These are phyloP conservation scores for Epinephelus malabaricus DNA, from an alignment of 2,797 vertebrate species.

Conservation along the genomic window DNA sequence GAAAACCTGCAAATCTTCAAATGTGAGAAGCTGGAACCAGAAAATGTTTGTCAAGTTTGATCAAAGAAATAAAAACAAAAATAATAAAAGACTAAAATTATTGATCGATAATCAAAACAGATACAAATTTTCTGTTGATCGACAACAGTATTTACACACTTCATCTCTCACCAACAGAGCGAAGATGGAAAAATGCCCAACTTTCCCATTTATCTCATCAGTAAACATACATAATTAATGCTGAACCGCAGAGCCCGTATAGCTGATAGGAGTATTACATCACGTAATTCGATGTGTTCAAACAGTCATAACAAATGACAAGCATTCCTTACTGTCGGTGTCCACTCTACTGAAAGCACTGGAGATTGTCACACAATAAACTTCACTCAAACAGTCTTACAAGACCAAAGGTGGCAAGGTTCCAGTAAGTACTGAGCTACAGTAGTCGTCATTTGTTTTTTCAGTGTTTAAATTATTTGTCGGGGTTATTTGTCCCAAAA, in stretches of 20 bases:
- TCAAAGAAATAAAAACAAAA: too few species aligned
- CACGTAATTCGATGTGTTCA: constrained; percentile 33
- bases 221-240: constrained; percentile 41
- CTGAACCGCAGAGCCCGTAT: constrained; percentile 19
- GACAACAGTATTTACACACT: constrained; percentile 8
- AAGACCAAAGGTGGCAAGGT: background rate
- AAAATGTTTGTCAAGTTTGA: too few species aligned
- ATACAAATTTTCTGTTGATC: too few species aligned
- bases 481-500: constrained; percentile 32
- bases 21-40: background rate
- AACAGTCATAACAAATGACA: constrained; percentile 21
- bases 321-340: constrained; percentile 17
- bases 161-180: constrained; percentile 3
- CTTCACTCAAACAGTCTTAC: constrained; percentile 12
- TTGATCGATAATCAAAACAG: too few species aligned
- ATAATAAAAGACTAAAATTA: too few species aligned
- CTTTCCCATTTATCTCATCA: constrained; percentile 30
- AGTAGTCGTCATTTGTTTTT: constrained; percentile 11
- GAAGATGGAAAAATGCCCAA: constrained; percentile 18
- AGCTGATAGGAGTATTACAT: constrained; percentile 24
- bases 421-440: constrained; percentile 13
- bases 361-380: constrained; percentile 16
- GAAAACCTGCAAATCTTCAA: too few species aligned
- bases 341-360: background rate
- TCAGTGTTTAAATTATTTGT: constrained; percentile 20